Base-by-base conservation (phyloP, 2,888 invertebrate species). In the Lasioglossum lativentre region DNA sequence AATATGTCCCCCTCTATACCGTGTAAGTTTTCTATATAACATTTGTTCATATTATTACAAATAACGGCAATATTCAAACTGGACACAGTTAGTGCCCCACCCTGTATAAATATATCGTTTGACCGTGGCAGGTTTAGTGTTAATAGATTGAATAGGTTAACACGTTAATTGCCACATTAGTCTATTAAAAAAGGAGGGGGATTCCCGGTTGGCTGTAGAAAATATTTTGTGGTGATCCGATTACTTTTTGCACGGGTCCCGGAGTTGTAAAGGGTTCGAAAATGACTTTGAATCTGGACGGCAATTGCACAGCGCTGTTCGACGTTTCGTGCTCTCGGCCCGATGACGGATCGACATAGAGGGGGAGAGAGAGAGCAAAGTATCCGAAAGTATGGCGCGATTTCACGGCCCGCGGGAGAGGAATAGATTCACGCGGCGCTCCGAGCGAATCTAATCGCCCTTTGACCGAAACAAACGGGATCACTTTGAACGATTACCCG, bases 401-500 rank as follows among this genome's bases (percentile, higher is more conserved):
- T 52, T 74, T 30, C 34, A 38, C 52, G 14, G 23, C 16, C 14
- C 38, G 38, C n/a, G 47, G n/a, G 40, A 77, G 45, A 66, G 63
- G 47, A 75, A 83, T 72, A 72, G 52, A 59, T 76, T 40, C 80
- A n/a, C 68, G 68, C 23, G 56, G 72, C 77, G 66, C 80, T 80
- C 27, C 27, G 47, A 45, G 78, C 72, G 78, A 79, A 79, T 68
- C 72, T 56, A 52, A 78, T 78, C 73, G 70, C 34, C 52, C 75
- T 86, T 83, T 78, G 86, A 74, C 52, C 71, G 70, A 83, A 78
- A 68, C 59, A 68, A 38, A 68, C 68, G 68, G 34, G 45, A 76
- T 30, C 78, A 40, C 86, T 82, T 86, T 82, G 80, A 68, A 66
- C 82, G 77, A 82, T 63, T 77, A 72, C 68, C 10, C 23, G 42